Percentiles rank a stretch among this genome's conserved stretches.
Conservation (phyloP, 1,140 invertebrate species). For the Diuraphis noxia region DNA sequence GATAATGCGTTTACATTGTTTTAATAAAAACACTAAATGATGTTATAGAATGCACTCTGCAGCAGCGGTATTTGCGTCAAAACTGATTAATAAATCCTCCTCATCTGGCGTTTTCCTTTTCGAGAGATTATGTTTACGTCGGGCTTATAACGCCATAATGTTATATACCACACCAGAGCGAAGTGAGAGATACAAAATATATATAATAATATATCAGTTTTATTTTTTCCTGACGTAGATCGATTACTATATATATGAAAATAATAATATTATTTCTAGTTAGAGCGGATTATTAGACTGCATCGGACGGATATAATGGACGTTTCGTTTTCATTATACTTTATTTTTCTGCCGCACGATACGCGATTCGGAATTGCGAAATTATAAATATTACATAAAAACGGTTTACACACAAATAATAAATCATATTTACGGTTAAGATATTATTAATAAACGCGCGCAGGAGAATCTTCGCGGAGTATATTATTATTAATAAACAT, state of each 20-base stretch:
- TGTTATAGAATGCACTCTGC: background rate
- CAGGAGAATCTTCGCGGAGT: background rate
- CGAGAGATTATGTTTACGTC: background rate
- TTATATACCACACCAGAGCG: too few species aligned
- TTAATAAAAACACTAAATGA: background rate
- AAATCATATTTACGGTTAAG: background rate
- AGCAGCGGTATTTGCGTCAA: background rate
- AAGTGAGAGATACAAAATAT: background rate
- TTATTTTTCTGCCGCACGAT: background rate
- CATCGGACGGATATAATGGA: background rate
- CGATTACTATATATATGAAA: background rate
- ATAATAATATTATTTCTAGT: background rate
- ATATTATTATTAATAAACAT: background rate
- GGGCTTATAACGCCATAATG: background rate
- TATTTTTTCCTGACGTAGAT: conserved; percentile 6
- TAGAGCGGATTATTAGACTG: background rate
- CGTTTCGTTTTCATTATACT: background rate
- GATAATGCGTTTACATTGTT: background rate
- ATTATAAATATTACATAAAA: background rate
- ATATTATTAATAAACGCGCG: too few species aligned
- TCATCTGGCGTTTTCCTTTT: background rate
- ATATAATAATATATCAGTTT: background rate
- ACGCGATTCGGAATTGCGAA: conserved; percentile 1
- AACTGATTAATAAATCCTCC: background rate
- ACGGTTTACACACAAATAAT: background rate